Base-by-base conservation (phyloP, 2,888 invertebrate genomes). In the Lobophora halterata region DNA sequence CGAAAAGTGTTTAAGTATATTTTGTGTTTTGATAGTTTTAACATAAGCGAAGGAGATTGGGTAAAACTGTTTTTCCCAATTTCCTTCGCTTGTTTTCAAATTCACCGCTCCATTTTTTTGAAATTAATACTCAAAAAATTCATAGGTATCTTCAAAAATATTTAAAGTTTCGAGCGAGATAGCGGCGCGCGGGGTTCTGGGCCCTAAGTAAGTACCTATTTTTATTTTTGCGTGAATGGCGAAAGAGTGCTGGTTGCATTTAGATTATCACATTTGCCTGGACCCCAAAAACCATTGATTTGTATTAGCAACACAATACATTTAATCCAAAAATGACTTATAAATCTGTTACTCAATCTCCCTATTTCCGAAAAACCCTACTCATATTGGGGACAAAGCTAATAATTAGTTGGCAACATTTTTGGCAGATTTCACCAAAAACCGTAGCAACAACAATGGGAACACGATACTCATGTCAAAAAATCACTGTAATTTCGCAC, bases 401-500 rank as follows among this genome's bases (percentile, higher is more conserved):
- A 75, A 82, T 81, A 83, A 86, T 86, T 82, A 83, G 68, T 78
- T 73, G 59, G 60, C 56, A 64, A 58, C 69, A 56, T 75, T 81
- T 81, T 83, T 76, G 75, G 57, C 70, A 61, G 72, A 85, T 78
- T 82, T 77, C 52, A 55, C 70, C 76, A 74, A 85, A 86, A 85
- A 78, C 68, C 65, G 54, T 57, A 49, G 45, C 55, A 24, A 44
- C 39, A 35, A 81, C 74, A 83, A 82, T 18, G 55, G 81, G 71
- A 76, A 85, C 67, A 59, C 63, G 65, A 82, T 71, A 70, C 71
- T 53, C 60, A 65, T 67, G 73, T 78, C 79, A 80, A 78, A 79
- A 79, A 86, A 85, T 82, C 74, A 81, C 85, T 81, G 66, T 85
- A 81, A 87, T 87, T 86, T 81, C 61, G 75, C 71, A 65, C 65